A percentile compares a stretch with the other conserved stretches of the same genome.
phyloP scores from a whole-genome alignment of 64 coral and sea anemone genomes.

The Montipora cactus region DNA sequence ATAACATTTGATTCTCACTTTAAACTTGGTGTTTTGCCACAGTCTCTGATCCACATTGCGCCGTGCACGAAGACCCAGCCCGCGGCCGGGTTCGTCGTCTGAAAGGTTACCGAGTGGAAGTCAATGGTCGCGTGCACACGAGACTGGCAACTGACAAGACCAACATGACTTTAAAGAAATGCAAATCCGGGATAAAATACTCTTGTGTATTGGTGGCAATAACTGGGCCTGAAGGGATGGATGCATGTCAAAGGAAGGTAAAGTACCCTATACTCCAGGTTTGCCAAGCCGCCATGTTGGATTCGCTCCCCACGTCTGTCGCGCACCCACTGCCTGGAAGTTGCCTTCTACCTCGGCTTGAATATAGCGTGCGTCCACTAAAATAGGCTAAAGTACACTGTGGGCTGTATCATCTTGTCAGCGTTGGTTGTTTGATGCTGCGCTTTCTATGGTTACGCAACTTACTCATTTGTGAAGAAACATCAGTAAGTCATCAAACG shows the following conservation, averaged over 20 bases:
- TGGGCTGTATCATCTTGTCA: no score
- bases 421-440: no score
- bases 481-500: no score
- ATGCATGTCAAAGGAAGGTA: constrained; percentile 30
- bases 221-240: constrained; percentile 19
- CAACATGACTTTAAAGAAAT: constrained; percentile 59
- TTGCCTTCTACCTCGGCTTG: no score
- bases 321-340: no score
- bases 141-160: constrained; percentile 48
- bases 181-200: constrained; percentile 81
- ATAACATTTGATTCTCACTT: background rate
- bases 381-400: no score
- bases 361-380: no score
- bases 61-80: background rate
- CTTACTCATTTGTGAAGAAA: no score
- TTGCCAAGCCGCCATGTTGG: no score
- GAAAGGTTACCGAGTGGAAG: constrained; percentile 67
- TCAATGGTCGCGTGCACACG: constrained; percentile 68
- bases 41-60: background rate
- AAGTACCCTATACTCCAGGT: background rate
- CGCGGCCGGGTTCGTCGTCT: constrained; percentile 73
- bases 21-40: background rate
- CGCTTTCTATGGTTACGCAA: no score
- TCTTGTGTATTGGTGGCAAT: constrained; percentile 73
- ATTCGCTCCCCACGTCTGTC: no score